Evolutionary conservation across 1,140 invertebrate genomes (phyloP), one percentile per base, ranked within the genome.

Genomic region (Agrilus planipennis): DNA sequence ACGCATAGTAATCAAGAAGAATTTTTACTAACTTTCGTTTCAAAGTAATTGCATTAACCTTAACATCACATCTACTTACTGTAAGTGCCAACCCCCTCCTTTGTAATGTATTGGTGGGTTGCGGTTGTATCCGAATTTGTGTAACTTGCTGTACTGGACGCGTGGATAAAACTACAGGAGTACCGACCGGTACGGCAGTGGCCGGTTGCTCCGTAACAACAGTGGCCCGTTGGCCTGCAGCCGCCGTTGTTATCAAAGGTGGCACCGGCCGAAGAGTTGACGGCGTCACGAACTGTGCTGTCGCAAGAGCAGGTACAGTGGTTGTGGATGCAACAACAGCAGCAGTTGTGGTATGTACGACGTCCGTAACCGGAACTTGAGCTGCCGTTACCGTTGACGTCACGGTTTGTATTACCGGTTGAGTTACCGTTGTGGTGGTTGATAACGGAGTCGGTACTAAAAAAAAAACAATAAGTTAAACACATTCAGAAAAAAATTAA

Each of bases 51-150:
- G n/a, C n/a, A n/a, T n/a, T n/a, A n/a, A n/a, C n/a, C n/a, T n/a
- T 35, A 3, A 16, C 0, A 25, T 22, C 27, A 25, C 39, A 19
- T 19, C 12, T 11, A 58, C 62, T 68, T 63, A 89, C 85, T 60
- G 86, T 89, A 22, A 90, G 71, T 19, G 84, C 86, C 2, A 90
- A 65, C 16, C 81, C 83, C 54, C 77, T 70, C 35, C 79, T 69
- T 47, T 77, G 73, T 44, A 77, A 63, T 52, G 62, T 53, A 54
- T 69, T 61, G 32, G 66, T 57, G 46, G 69, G 61, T 21, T 63
- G 67, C 9, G 67, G 64, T 45, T 72, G 68, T 47, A 73, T 69
- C 45, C 68, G 64, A 45, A 73, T 72, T 53, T 73, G 70, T 1
- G 71, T 73, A 7, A 71, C 63, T 54, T 69, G 67, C 22, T 61